Evolutionary conservation across 2,888 invertebrate genomes (phyloP), one percentile per base, ranked within the genome.

Genomic region (Drosophila antonietae): DNA sequence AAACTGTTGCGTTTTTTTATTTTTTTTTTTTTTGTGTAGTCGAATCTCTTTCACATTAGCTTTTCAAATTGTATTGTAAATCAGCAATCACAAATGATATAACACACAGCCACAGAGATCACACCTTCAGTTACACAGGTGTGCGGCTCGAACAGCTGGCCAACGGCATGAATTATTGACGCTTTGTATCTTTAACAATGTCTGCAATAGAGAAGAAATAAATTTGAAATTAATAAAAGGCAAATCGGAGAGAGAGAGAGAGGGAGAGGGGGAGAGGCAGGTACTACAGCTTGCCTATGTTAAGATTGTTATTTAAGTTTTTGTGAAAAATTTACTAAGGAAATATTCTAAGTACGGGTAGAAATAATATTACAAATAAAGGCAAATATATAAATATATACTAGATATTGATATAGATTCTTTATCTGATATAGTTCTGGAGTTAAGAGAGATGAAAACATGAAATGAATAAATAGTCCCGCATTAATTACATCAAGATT

Each of bases 131-230:
- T 43, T 28, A 51, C 66, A 37, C 66, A 37, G 35, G 63, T 55
- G 39, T 58, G 37, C 20, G 55, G 28, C 55, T 23, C 37, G 33
- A 68, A 15, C 44, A 56, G 67, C 41, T 69, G 68, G 67, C 33
- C 53, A 44, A 43, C 10, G 12, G 12, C 15, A 47, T 58, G 31
- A 62, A 23, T 49, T 71, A 68, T 60, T 63, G 51, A 60, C 68
- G 59, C 73, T 46, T 23, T 18, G 37, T 49, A 15, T 49, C 31
- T 43, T 51, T 39, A 63, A 63, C 31, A 55, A 41, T 44, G 20
- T 68, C 78, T 69, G 80, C 39, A 68, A 77, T 74, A 63, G 63
- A 53, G 37, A 56, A 33, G 28, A 67, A 65, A 49, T 6, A 44
- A 57, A 57, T 35, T 56, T 12, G 9, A 63, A 63, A 28, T 55